phyloP scores from a whole-genome alignment of 1,140 invertebrate genomes.

The Drosophila kikkawai region DNA sequence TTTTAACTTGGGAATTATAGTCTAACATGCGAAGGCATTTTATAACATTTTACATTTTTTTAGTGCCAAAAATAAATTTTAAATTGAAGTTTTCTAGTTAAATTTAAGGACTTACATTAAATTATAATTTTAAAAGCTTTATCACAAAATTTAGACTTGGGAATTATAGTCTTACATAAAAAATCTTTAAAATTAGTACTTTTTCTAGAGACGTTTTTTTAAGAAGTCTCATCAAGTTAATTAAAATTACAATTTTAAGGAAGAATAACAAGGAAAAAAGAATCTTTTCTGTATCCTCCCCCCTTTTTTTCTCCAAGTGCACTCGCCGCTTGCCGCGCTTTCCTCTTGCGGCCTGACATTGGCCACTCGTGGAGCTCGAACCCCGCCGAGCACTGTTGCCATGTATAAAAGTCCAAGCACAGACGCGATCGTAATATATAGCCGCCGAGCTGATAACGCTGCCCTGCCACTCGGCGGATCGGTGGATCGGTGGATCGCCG shows the following conservation, averaged over 20 bases:
- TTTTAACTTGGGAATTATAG: neutral
- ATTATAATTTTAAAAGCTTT: too few species aligned
- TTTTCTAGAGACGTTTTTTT: too few species aligned
- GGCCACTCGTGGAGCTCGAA: conserved; percentile 26
- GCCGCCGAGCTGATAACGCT: conserved; percentile 32
- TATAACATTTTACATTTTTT: too few species aligned
- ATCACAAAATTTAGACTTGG: neutral
- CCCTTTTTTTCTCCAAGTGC: conserved; percentile 15
- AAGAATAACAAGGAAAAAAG: neutral
- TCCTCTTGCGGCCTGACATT: conserved; percentile 20
- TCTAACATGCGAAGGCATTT: too few species aligned
- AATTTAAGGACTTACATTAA: too few species aligned
- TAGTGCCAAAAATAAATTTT: too few species aligned
- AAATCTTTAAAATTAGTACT: too few species aligned
- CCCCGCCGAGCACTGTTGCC: conserved; percentile 30
- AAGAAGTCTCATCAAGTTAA: too few species aligned
- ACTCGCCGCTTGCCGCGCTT: neutral
- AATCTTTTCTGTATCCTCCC: too few species aligned
- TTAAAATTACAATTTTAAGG: too few species aligned
- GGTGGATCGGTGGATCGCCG: neutral
- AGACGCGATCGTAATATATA: conserved; percentile 43
- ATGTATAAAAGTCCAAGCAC: conserved; percentile 44
- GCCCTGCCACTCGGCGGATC: conserved; percentile 23
- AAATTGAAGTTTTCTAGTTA: too few species aligned
- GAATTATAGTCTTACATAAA: neutral